Conservation (phyloP, 2,888 invertebrate species). For the Drosophila engyochracea region DNA sequence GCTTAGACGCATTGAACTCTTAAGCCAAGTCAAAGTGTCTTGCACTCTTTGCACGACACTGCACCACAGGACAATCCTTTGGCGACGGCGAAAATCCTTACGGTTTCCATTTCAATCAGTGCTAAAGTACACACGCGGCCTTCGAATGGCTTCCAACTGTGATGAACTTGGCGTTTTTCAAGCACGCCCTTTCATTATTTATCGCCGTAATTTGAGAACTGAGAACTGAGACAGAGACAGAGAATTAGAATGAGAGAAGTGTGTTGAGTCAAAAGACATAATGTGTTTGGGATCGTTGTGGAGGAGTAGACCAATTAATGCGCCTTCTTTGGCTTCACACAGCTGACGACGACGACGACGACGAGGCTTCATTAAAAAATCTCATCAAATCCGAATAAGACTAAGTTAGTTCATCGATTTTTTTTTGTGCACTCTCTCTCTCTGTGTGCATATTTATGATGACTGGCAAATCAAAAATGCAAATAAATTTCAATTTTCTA, state of each 20-base stretch:
- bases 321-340: conserved; percentile 61
- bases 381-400: conserved; percentile 43
- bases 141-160: conserved; percentile 60
- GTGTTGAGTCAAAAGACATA: not conserved
- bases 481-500: conserved; percentile 81
- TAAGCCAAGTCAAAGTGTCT: conserved; percentile 65
- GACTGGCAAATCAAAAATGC: conserved; percentile 79
- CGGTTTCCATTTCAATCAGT: conserved; percentile 75
- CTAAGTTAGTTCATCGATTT: conserved; percentile 24
- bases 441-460: conserved; percentile 71
- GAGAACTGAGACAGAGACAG: not conserved
- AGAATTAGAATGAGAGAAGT: not conserved
- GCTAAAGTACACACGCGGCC: conserved; percentile 33
- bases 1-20: conserved; percentile 63
- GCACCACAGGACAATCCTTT: conserved; percentile 43
- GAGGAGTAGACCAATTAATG: conserved; percentile 64
- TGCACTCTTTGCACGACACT: conserved; percentile 40
- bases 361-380: conserved; percentile 39
- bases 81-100: conserved; percentile 55
- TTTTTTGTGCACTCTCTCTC: not conserved
- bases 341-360: not conserved
- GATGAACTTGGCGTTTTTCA: conserved; percentile 59
- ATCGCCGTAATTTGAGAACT: conserved; percentile 43
- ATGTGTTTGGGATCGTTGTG: conserved; percentile 7
- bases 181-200: conserved; percentile 48